These are phyloP conservation scores for Clunio marinus DNA, from an alignment of 2,888 invertebrate species.

Conservation along the genomic window DNA sequence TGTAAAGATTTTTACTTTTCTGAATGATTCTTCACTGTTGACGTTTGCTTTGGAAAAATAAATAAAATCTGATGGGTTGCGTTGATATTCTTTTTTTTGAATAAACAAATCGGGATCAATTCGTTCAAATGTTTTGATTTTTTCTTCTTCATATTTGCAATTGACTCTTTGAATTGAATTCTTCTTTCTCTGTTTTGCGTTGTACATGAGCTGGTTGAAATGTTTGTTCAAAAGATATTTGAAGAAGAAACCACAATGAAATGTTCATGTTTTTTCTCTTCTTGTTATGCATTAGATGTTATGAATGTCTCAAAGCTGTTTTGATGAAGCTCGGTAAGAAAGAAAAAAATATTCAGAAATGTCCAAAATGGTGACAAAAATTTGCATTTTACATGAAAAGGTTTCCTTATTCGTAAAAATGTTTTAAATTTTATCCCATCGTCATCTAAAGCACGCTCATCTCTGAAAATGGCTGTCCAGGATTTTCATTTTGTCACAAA, in stretches of 20 bases:
- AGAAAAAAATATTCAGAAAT: not conserved
- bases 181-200: too few relatives aligned
- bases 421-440: not conserved
- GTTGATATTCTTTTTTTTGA: not conserved
- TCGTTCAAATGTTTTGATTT: not conserved
- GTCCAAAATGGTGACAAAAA: slow-evolving; percentile 7
- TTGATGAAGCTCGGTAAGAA: too few relatives aligned
- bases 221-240: not conserved
- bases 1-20: too few relatives aligned
- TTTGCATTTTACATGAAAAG: slow-evolving; percentile 32
- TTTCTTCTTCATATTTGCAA: not conserved
- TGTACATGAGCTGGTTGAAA: not conserved
- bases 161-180: not conserved
- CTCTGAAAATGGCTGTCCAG: too few relatives aligned
- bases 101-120: slow-evolving; percentile 15
- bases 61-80: slow-evolving; percentile 10
- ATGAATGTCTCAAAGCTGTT: too few relatives aligned
- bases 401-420: not conserved
- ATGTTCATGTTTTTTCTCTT: too few relatives aligned
- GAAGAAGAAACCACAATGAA: too few relatives aligned
- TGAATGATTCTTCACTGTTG: too few relatives aligned
- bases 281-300: too few relatives aligned
- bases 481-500: too few relatives aligned
- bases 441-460: too few relatives aligned
- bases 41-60: not conserved